Evolutionary conservation across 2,888 invertebrate genomes (phyloP), one percentile per base, ranked within the genome.

Genomic region (Leptogaster cylindrica): DNA sequence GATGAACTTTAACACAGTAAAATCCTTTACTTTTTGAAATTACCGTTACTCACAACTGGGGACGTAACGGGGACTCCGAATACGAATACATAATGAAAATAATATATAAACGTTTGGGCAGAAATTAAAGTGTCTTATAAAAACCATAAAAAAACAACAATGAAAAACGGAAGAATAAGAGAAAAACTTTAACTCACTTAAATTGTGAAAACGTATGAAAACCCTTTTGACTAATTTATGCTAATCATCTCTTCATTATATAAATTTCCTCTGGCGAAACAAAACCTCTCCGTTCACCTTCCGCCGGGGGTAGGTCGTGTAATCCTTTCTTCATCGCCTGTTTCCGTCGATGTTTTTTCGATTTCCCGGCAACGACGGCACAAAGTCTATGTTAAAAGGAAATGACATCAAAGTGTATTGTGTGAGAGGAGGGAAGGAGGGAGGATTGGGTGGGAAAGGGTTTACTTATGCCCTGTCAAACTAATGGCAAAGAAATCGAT

Each of bases 401-500:
- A 31, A 52, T 31, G 52, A 28, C 18, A 18, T 52, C 52, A 27
- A 52, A 33, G n/a, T n/a, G n/a, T n/a, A n/a, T n/a, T n/a, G n/a
- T n/a, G n/a, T n/a, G n/a, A n/a, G n/a, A n/a, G n/a, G n/a, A n/a
- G n/a, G n/a, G n/a, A n/a, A n/a, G n/a, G n/a, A n/a, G 31, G n/a
- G 51, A n/a, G 39, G 41, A 12, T 58, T 36, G 25, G 41, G 14
- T 4, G 36, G 12, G 23, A 28, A 28, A 51, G 31, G n/a, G n/a
- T n/a, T n/a, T n/a, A n/a, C n/a, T n/a, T n/a, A 46, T 20, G 10
- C 46, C 14, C 20, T 46, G 46, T 8, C 58, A 39, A 58, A 58
- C 58, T 58, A 58, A 58, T 58, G 58, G 39, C 36, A 50, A 31
- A 58, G 58, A 39, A 58, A 58, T 58, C 58, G 58, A 23, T 58